Evolutionary conservation across 2,113 vertebrate species (phyloP).

Genomic region (Tupaia tana): DNA sequence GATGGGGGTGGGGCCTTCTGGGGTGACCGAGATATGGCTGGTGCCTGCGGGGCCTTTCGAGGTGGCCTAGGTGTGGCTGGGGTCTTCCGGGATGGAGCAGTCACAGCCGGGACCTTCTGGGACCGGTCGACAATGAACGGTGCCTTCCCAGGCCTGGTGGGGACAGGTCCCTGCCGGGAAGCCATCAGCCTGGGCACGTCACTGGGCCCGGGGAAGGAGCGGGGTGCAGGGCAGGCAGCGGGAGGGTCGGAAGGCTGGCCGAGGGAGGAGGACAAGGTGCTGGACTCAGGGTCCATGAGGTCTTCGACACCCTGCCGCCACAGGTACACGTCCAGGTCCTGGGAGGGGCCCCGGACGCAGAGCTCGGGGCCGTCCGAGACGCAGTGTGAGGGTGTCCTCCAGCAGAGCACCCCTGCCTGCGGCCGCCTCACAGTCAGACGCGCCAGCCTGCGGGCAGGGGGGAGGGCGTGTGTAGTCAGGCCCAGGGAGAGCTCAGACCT

Average conservation of each 20-base stretch:
- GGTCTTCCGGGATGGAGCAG: background rate
- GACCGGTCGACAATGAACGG: background rate
- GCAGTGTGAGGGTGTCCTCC: background rate
- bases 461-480: background rate
- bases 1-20: background rate
- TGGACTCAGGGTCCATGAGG: background rate
- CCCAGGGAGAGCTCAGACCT: background rate
- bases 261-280: background rate
- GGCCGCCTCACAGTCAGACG: accelerated
- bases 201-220: accelerated
- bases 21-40: too few species aligned
- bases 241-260: accelerated
- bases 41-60: accelerated
- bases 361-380: accelerated
- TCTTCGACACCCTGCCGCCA: background rate
- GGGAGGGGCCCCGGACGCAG: background rate
- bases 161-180: accelerated
- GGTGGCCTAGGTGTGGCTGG: background rate
- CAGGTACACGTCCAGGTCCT: background rate
- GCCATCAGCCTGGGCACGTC: background rate
- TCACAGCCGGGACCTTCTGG: background rate
- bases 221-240: accelerated
- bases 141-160: background rate
- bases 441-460: background rate
- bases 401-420: background rate